These are phyloP conservation scores for Euphydryas editha DNA, from an alignment of 2,888 invertebrate genomes.

Conservation along the genomic window DNA sequence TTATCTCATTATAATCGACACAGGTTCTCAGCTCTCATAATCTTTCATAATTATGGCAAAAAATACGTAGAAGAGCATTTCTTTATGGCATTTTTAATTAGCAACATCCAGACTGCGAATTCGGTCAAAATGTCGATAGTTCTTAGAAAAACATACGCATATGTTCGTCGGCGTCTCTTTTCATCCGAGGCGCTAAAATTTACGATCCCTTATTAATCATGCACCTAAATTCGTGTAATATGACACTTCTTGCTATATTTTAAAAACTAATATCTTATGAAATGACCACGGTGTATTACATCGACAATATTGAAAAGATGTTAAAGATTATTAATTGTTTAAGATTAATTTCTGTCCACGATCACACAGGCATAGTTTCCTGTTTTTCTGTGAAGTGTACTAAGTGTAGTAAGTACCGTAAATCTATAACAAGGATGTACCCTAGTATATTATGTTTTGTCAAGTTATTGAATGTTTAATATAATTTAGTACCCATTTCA, in stretches of 20 bases:
- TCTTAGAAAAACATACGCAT: slow-evolving; percentile 64
- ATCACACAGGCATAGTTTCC: background rate
- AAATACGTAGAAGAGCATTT: slow-evolving; percentile 25
- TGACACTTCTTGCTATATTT: slow-evolving; percentile 38
- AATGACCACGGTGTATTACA: background rate
- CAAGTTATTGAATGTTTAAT: too few relatives aligned
- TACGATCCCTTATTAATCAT: slow-evolving; percentile 71
- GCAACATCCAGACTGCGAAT: slow-evolving; percentile 45
- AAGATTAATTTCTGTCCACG: background rate
- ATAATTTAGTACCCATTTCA: too few relatives aligned
- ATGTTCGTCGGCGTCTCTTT: slow-evolving; percentile 59
- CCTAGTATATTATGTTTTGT: too few relatives aligned
- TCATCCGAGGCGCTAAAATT: slow-evolving; percentile 58
- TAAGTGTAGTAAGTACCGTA: too few relatives aligned
- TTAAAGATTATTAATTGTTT: background rate
- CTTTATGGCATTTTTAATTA: slow-evolving; percentile 43
- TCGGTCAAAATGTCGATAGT: slow-evolving; percentile 41
- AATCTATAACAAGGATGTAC: too few relatives aligned
- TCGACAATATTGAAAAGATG: background rate
- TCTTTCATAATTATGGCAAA: slow-evolving; percentile 3
- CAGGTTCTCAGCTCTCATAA: background rate
- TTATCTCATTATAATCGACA: background rate
- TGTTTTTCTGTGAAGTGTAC: background rate
- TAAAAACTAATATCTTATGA: slow-evolving; percentile 25
- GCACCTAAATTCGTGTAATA: slow-evolving; percentile 44